These are phyloP conservation scores for Morpho helenor DNA, from an alignment of 2,888 invertebrate species.

Conservation along the genomic window DNA sequence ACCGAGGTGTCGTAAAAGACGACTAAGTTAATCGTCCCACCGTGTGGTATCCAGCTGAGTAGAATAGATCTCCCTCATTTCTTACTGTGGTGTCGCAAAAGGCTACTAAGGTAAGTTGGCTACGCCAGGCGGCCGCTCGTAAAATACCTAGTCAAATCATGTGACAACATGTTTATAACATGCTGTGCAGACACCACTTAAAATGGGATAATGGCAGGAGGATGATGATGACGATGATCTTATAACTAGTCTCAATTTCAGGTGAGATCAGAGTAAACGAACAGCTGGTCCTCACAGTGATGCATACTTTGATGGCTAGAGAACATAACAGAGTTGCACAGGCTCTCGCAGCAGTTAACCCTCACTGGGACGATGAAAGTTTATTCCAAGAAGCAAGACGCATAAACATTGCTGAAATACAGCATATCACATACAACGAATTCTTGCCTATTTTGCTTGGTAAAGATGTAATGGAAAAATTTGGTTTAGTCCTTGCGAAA, in stretches of 20 bases:
- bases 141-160: too few relatives aligned
- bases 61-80: too few relatives aligned
- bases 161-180: too few relatives aligned
- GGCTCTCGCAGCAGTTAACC: constrained; percentile 87
- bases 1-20: too few relatives aligned
- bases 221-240: too few relatives aligned
- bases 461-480: constrained; percentile 95
- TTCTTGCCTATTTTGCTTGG: constrained; percentile 93
- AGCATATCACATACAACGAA: constrained; percentile 94
- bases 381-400: constrained; percentile 92
- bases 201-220: too few relatives aligned
- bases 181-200: too few relatives aligned
- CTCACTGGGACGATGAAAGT: constrained; percentile 96
- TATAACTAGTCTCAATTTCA: constrained; percentile 38
- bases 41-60: too few relatives aligned
- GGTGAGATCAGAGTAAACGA: constrained; percentile 96
- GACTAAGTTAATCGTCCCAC: too few relatives aligned
- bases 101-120: too few relatives aligned
- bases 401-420: constrained; percentile 91
- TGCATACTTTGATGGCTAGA: constrained; percentile 94
- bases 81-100: too few relatives aligned
- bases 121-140: too few relatives aligned
- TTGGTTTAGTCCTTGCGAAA: constrained; percentile 90
- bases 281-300: constrained; percentile 91
- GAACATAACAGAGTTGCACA: constrained; percentile 94